Conservation (phyloP, 2,113 vertebrate genomes). For the Grammomys surdaster region DNA sequence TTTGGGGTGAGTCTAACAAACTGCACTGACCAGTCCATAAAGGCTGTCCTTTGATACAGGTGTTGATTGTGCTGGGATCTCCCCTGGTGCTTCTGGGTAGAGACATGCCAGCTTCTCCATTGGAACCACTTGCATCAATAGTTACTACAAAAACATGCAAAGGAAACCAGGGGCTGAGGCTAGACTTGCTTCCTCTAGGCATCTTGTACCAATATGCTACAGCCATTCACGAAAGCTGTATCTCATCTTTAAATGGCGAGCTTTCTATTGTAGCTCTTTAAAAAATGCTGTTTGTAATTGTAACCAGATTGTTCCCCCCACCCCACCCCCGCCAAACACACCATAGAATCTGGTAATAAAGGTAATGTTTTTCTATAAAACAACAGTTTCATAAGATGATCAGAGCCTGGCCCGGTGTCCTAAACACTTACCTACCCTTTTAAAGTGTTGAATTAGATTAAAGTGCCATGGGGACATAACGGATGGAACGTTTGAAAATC, state of each 20-base stretch:
- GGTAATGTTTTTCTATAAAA: conserved; percentile 81
- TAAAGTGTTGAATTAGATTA: conserved; percentile 78
- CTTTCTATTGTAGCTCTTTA: conserved; percentile 69
- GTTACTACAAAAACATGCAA: neutral
- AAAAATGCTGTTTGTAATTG: conserved; percentile 75
- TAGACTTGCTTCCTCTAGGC: neutral
- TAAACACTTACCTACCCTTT: conserved; percentile 75
- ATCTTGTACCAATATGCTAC: conserved; percentile 61
- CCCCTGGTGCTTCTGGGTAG: neutral
- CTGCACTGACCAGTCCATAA: neutral
- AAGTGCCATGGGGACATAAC: conserved; percentile 78
- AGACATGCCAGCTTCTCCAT: neutral
- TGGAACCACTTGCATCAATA: conserved; percentile 35
- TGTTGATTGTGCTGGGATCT: neutral
- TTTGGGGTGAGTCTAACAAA: conserved; percentile 45
- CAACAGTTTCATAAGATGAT: conserved; percentile 76
- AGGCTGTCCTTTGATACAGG: neutral
- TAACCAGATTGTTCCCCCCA: conserved; percentile 59
- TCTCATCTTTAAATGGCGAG: conserved; percentile 59
- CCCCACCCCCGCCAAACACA: conserved; percentile 36
- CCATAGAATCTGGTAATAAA: conserved; percentile 75
- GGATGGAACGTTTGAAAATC: conserved; percentile 84
- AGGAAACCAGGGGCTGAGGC: neutral
- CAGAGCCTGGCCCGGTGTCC: conserved; percentile 77
- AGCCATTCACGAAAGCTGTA: conserved; percentile 27